Evolutionary conservation across 1,140 invertebrate genomes (phyloP).

Genomic region (Zaprionus africanus): DNA sequence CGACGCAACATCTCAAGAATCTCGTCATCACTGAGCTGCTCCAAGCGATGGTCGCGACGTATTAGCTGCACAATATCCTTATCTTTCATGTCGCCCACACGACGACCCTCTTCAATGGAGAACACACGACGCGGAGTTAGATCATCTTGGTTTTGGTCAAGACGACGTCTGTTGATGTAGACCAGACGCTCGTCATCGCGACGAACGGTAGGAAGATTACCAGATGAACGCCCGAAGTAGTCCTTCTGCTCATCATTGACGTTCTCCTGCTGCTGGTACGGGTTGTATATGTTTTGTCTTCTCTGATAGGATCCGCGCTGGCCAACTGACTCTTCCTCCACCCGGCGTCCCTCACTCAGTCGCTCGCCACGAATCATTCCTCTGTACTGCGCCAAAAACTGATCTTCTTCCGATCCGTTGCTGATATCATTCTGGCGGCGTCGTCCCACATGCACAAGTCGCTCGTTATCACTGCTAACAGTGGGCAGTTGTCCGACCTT

Average conservation of each 20-base stretch:
- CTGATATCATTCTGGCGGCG: constrained; percentile 40
- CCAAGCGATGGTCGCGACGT: constrained; percentile 52
- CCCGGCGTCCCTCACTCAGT: constrained; percentile 16
- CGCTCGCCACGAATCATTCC: not conserved
- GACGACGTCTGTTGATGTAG: constrained; percentile 52
- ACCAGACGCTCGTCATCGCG: constrained; percentile 57
- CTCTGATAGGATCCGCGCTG: not conserved
- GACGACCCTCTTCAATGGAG: constrained; percentile 56
- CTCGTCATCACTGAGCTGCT: constrained; percentile 51
- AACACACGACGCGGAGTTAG: constrained; percentile 25
- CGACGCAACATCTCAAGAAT: constrained; percentile 55
- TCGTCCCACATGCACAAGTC: constrained; percentile 51
- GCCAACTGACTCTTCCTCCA: not conserved
- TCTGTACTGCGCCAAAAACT: constrained; percentile 1
- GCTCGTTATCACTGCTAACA: constrained; percentile 45
- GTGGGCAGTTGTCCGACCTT: constrained; percentile 40
- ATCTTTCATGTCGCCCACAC: constrained; percentile 31
- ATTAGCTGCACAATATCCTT: constrained; percentile 57
- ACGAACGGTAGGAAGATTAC: constrained; percentile 39
- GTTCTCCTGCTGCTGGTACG: constrained; percentile 26
- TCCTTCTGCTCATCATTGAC: not conserved
- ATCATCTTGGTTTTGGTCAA: not conserved
- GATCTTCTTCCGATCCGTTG: constrained; percentile 10
- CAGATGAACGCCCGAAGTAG: not conserved
- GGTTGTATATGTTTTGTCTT: not conserved